Evolutionary conservation across 2,113 vertebrate species (phyloP).

Genomic region (Leptobrachium leishanense): DNA sequence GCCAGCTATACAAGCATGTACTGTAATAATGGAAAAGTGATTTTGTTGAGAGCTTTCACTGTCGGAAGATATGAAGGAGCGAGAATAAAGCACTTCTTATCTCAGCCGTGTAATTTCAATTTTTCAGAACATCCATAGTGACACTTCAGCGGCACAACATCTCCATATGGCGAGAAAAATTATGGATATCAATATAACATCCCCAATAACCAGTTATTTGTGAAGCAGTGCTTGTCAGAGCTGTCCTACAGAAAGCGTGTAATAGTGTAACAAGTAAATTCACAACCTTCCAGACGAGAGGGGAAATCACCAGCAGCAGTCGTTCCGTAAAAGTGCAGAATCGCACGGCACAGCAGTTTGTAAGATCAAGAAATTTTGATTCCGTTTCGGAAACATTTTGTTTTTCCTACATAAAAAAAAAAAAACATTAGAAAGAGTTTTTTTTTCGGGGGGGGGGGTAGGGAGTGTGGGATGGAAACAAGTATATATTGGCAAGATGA

Average conservation of each 20-base stretch:
- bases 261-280: slow-evolving; percentile 15
- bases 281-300: slow-evolving; percentile 72
- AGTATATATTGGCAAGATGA: no score
- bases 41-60: background rate
- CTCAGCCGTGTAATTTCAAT: slow-evolving; percentile 14
- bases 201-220: slow-evolving; percentile 6
- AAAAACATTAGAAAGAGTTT: background rate
- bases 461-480: no score
- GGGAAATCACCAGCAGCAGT: slow-evolving; percentile 70
- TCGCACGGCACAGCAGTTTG: slow-evolving; percentile 63
- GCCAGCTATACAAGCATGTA: background rate
- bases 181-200: slow-evolving; percentile 33
- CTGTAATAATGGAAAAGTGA: slow-evolving; percentile 15
- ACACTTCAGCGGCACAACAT: slow-evolving; percentile 30
- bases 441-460: no score
- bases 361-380: slow-evolving; percentile 61
- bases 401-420: slow-evolving; percentile 63
- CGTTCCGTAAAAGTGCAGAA: slow-evolving; percentile 75
- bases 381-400: slow-evolving; percentile 68
- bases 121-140: slow-evolving; percentile 30
- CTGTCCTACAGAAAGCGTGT: background rate
- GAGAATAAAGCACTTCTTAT: background rate
- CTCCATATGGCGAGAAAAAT: slow-evolving; percentile 36
- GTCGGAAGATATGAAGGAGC: slow-evolving; percentile 6
- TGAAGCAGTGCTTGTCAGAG: background rate